phyloP scores from a whole-genome alignment of 64 coral and sea anemone species.

The Montipora cactus region DNA sequence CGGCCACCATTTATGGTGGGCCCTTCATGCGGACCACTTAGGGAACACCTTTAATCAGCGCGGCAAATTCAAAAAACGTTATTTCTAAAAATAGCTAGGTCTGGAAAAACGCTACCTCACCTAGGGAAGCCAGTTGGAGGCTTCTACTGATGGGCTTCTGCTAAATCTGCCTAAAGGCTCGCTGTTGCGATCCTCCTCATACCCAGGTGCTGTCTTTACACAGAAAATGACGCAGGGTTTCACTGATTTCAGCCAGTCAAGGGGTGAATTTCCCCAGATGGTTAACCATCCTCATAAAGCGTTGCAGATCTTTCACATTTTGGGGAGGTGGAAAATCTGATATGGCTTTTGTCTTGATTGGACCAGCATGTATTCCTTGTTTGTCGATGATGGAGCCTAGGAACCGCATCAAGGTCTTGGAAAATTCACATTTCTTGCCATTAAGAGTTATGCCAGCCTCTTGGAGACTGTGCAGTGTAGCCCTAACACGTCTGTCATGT shows the following conservation, averaged over 20 bases:
- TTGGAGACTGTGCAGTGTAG: not conserved
- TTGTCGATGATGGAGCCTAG: constrained; percentile 56
- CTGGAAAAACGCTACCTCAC: no score
- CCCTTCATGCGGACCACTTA: no score
- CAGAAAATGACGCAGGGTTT: not conserved
- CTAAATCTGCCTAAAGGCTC: constrained; percentile 24
- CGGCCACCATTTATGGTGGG: no score
- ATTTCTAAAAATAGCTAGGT: no score
- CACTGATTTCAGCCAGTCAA: no score
- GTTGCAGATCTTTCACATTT: constrained; percentile 30
- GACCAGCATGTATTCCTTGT: constrained; percentile 53
- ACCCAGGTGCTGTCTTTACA: constrained; percentile 35
- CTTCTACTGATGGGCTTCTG: no score
- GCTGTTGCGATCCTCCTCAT: constrained; percentile 7
- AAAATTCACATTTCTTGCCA: constrained; percentile 60
- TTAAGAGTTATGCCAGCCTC: constrained; percentile 35
- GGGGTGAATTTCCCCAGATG: constrained; percentile 1
- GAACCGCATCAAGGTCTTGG: constrained; percentile 51
- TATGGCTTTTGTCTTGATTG: constrained; percentile 53
- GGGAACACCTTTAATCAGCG: no score
- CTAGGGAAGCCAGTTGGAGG: no score
- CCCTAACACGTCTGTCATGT: not conserved
- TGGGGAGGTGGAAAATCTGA: constrained; percentile 38
- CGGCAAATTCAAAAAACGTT: no score
- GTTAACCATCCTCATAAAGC: constrained; percentile 40